phyloP scores from a whole-genome alignment of 1,140 invertebrate genomes.

The Papilio machaon region DNA sequence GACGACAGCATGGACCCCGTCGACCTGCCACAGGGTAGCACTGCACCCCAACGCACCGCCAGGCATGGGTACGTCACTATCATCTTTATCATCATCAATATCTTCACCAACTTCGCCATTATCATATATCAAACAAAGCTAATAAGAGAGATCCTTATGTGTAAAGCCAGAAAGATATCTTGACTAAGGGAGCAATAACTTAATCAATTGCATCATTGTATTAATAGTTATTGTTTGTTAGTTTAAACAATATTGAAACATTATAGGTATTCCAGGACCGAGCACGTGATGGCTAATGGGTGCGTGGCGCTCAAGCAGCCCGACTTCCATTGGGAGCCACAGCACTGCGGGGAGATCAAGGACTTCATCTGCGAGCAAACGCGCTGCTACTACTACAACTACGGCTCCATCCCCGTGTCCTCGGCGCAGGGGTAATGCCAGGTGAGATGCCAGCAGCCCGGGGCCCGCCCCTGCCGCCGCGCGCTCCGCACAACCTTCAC shows the following conservation, averaged over 20 bases:
- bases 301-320: constrained; percentile 90
- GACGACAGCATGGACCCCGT: constrained; percentile 82
- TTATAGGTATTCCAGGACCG: constrained; percentile 81
- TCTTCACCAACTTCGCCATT: not conserved
- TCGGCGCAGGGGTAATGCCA: constrained; percentile 93
- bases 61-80: constrained; percentile 86
- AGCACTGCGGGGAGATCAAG: constrained; percentile 91
- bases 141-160: too few relatives aligned
- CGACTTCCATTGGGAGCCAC: constrained; percentile 89
- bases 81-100: constrained; percentile 17
- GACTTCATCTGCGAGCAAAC: constrained; percentile 95
- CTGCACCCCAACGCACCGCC: constrained; percentile 88
- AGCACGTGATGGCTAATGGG: constrained; percentile 84
- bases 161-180: too few relatives aligned
- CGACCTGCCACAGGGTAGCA: constrained; percentile 85
- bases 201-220: not conserved
- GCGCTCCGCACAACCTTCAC: constrained; percentile 53
- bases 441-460: constrained; percentile 82
- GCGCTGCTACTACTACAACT: constrained; percentile 95
- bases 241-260: constrained; percentile 58
- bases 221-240: not conserved
- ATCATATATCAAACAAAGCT: not conserved
- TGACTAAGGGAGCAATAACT: not conserved
- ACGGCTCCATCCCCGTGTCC: constrained; percentile 93
- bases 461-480: constrained; percentile 74